These are phyloP conservation scores for Hirtodrosophila cameraria DNA, from an alignment of 2,888 invertebrate species.

Conservation along the genomic window DNA sequence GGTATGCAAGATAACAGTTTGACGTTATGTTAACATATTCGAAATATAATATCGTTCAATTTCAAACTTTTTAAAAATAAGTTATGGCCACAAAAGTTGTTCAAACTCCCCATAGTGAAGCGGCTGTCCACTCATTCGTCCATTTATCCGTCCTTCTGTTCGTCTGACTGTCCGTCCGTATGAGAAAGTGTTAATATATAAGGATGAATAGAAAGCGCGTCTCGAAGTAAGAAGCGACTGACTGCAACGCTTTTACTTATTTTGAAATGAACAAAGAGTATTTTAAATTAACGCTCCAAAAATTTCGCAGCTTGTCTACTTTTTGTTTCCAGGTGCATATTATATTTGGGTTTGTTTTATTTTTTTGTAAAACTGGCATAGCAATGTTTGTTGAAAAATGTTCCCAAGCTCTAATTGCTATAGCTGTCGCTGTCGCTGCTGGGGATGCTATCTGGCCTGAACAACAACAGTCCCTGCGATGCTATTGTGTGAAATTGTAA, in stretches of 20 bases:
- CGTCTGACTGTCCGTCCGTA: too few species aligned
- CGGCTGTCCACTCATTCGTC: too few species aligned
- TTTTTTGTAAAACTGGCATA: conserved; percentile 36
- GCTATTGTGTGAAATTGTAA: conserved; percentile 52
- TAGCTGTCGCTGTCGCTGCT: conserved; percentile 58
- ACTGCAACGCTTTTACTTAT: conserved; percentile 1
- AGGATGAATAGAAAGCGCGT: too few species aligned
- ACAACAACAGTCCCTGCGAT: conserved; percentile 12
- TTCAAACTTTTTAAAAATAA: too few species aligned
- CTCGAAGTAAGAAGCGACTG: too few species aligned
- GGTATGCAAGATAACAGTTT: too few species aligned
- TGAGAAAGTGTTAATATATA: too few species aligned
- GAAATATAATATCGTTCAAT: too few species aligned
- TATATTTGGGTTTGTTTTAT: conserved; percentile 14
- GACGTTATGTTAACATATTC: too few species aligned
- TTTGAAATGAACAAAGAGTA: background rate
- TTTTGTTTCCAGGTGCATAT: conserved; percentile 31
- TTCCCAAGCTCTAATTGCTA: conserved; percentile 63
- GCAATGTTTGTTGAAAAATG: conserved; percentile 41
- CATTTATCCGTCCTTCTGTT: too few species aligned
- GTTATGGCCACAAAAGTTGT: too few species aligned
- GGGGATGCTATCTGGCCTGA: conserved; percentile 39
- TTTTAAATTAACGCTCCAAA: background rate
- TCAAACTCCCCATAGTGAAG: too few species aligned
- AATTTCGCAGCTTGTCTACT: background rate